A percentile compares a stretch with the other conserved stretches of the same genome.
phyloP scores from a whole-genome alignment of 2,113 vertebrate genomes.

The Osmerus mordax region DNA sequence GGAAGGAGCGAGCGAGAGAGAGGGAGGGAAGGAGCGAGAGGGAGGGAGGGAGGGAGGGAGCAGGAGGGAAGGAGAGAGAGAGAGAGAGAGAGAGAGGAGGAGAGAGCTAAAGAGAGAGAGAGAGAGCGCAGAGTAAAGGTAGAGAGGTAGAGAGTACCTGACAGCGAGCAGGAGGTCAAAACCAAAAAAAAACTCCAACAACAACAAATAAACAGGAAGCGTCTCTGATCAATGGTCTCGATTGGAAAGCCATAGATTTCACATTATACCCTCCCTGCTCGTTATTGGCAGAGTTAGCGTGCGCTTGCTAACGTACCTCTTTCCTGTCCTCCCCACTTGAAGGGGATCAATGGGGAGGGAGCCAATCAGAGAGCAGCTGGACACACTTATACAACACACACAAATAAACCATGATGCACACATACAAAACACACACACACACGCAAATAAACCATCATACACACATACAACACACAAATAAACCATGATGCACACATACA shows the following conservation, averaged over 20 bases:
- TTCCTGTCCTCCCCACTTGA: conserved; percentile 52
- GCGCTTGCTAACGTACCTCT: conserved; percentile 47
- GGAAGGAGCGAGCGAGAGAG: background rate
- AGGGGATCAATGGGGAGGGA: conserved; percentile 55
- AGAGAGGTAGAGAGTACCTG: background rate
- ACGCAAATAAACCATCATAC: conserved; percentile 4
- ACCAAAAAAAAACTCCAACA: conserved; percentile 9
- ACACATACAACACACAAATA: conserved; percentile 11
- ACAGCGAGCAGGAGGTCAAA: conserved; percentile 7
- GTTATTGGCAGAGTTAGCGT: conserved; percentile 63
- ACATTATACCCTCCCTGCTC: conserved; percentile 62
- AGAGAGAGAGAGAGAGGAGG: conserved; percentile 10
- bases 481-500: conserved; percentile 6
- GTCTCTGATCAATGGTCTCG: conserved; percentile 59
- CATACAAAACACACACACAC: conserved; percentile 1
- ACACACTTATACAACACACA: conserved; percentile 8
- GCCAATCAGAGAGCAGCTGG: background rate
- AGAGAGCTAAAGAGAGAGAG: background rate
- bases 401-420: conserved; percentile 7
- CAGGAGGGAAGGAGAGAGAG: conserved; percentile 8
- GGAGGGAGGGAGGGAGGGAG: conserved; percentile 7
- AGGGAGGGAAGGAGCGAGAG: background rate
- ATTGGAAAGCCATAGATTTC: conserved; percentile 65
- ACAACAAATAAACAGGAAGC: conserved; percentile 42
- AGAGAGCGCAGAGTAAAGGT: conserved; percentile 36